These are phyloP conservation scores for Eupithecia centaureata DNA, from an alignment of 2,888 invertebrate genomes.

Conservation along the genomic window DNA sequence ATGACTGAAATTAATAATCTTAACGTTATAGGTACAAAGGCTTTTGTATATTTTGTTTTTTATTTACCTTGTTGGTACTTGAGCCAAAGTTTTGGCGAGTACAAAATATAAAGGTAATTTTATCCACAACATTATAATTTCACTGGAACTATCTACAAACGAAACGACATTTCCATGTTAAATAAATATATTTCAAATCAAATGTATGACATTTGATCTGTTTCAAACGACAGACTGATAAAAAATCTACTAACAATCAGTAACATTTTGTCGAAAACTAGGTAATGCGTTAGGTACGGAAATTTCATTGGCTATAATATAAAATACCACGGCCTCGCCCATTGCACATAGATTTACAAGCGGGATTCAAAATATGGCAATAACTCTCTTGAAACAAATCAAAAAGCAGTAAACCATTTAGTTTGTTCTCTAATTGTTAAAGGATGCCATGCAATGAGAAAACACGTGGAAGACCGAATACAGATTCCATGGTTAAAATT, in stretches of 20 bases:
- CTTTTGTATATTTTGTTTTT: constrained; percentile 60
- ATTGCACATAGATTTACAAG: constrained; percentile 62
- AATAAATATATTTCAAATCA: constrained; percentile 84
- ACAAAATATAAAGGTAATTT: constrained; percentile 61
- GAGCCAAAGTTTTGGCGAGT: constrained; percentile 56
- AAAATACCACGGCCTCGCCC: constrained; percentile 61
- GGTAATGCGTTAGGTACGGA: constrained; percentile 71
- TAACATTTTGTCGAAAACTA: constrained; percentile 80
- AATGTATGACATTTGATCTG: constrained; percentile 84
- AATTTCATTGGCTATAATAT: constrained; percentile 72
- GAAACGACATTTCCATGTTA: constrained; percentile 82
- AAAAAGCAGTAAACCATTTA: constrained; percentile 27
- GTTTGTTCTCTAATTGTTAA: constrained; percentile 40
- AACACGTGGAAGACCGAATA: constrained; percentile 57
- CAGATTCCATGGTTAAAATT: constrained; percentile 73
- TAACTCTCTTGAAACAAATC: constrained; percentile 36
- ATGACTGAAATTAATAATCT: constrained; percentile 77
- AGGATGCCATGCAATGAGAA: constrained; percentile 64
- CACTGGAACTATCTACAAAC: constrained; percentile 82
- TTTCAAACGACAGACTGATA: constrained; percentile 79
- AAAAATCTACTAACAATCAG: constrained; percentile 83
- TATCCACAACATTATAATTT: constrained; percentile 64
- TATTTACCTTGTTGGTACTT: constrained; percentile 58
- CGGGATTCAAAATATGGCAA: constrained; percentile 42
- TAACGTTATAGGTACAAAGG: constrained; percentile 75